phyloP scores from a whole-genome alignment of 2,888 invertebrate genomes.

The Elmis aenea region DNA sequence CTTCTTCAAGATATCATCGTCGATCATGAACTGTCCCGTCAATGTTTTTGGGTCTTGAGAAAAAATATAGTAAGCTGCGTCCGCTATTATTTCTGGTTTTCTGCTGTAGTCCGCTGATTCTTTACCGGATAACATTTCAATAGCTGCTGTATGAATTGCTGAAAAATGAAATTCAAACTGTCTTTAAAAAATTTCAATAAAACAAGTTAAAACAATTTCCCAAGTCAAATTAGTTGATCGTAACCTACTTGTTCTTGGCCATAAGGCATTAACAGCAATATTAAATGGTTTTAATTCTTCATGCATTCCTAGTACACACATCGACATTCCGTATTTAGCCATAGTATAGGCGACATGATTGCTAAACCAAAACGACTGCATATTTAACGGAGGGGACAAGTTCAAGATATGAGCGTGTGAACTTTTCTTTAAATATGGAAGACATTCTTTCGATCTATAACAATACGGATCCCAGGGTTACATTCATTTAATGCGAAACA shows the following conservation, averaged over 20 bases:
- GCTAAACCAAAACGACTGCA: conserved; percentile 87
- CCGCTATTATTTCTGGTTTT: conserved; percentile 80
- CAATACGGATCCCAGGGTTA: conserved; percentile 4
- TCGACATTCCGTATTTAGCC: conserved; percentile 98
- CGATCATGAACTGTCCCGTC: conserved; percentile 89
- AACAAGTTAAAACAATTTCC: conserved; percentile 7
- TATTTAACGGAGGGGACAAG: conserved; percentile 87
- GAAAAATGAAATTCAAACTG: conserved; percentile 27
- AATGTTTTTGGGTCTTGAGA: conserved; percentile 67
- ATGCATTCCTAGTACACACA: conserved; percentile 97
- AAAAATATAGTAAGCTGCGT: conserved; percentile 82
- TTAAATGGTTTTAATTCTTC: conserved; percentile 79
- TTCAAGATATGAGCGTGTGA: conserved; percentile 92
- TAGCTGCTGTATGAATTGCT: conserved; percentile 92
- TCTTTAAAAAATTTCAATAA: conserved; percentile 2
- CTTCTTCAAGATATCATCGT: conserved; percentile 77
- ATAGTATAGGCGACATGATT: conserved; percentile 95
- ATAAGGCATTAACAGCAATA: conserved; percentile 91
- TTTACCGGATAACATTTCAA: conserved; percentile 74
- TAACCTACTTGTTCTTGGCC: conserved; percentile 82
- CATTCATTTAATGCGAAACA: not conserved
- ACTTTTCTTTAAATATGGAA: conserved; percentile 82
- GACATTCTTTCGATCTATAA: conserved; percentile 80
- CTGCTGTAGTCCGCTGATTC: conserved; percentile 63
- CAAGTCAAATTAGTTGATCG: no score